Percentiles rank a stretch among this genome's conserved stretches.
phyloP scores from a whole-genome alignment of 2,113 vertebrate genomes.

The Corythornis cristatus region DNA sequence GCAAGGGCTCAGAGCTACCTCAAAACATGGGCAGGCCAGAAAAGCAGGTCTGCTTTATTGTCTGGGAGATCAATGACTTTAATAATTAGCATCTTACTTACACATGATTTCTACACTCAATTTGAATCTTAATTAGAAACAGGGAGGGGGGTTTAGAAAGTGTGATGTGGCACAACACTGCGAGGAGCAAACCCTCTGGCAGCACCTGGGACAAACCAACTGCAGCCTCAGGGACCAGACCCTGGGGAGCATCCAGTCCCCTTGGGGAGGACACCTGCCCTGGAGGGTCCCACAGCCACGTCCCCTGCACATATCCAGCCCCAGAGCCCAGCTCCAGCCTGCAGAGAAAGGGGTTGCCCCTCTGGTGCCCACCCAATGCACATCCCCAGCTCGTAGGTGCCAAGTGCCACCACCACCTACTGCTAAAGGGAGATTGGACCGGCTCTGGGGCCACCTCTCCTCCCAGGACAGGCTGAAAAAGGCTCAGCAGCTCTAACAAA shows the following conservation, averaged over 20 bases:
- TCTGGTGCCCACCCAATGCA: rapidly evolving
- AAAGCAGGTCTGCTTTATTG: background rate
- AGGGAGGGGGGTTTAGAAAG: background rate
- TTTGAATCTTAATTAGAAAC: slow-evolving; percentile 63
- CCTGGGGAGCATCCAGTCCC: background rate
- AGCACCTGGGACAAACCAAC: background rate
- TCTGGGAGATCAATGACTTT: slow-evolving; percentile 62
- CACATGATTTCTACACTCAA: slow-evolving; percentile 52
- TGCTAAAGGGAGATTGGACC: background rate
- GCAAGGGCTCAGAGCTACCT: background rate
- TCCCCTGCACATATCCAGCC: rapidly evolving
- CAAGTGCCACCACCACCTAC: background rate
- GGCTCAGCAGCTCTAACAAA: background rate
- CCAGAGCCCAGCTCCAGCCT: background rate
- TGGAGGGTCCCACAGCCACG: background rate
- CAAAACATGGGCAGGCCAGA: background rate
- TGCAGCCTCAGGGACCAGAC: background rate
- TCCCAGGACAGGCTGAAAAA: background rate
- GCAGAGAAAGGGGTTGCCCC: background rate
- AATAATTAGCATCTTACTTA: slow-evolving; percentile 71
- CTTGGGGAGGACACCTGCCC: rapidly evolving
- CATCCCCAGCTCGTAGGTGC: background rate
- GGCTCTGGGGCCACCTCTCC: background rate
- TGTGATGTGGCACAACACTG: background rate
- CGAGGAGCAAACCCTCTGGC: background rate